A percentile compares a stretch with the other conserved stretches of the same genome.
phyloP scores from a whole-genome alignment of 2,888 invertebrate genomes.

The Ophion ellenae region DNA sequence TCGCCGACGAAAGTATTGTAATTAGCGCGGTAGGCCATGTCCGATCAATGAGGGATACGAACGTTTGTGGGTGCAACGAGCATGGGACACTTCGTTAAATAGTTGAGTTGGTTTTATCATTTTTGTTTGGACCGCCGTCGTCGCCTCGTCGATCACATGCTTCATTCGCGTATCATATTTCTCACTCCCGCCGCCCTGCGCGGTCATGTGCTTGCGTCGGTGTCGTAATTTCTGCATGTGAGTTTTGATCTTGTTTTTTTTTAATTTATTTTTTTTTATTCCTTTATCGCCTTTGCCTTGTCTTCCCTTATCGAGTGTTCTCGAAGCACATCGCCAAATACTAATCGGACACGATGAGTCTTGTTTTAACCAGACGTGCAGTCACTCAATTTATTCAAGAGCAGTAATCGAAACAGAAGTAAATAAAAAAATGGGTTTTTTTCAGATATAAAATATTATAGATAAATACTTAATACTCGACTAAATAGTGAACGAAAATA shows the following conservation, averaged over 20 bases:
- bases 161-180: conserved; percentile 70
- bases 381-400: neutral
- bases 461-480: neutral
- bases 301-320: neutral
- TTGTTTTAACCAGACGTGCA: neutral
- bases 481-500: no score
- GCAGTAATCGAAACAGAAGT: neutral
- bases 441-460: neutral
- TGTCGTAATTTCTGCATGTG: conserved; percentile 56
- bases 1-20: conserved; percentile 75
- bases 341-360: neutral
- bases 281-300: neutral
- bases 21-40: conserved; percentile 74
- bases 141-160: conserved; percentile 73
- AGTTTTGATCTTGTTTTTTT: conserved; percentile 63
- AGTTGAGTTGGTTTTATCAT: conserved; percentile 75
- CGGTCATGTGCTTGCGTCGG: conserved; percentile 72
- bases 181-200: conserved; percentile 46
- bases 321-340: neutral
- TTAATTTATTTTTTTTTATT: neutral
- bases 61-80: conserved; percentile 70
- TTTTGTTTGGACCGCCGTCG: conserved; percentile 15
- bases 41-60: conserved; percentile 61
- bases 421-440: neutral
- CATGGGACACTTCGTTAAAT: conserved; percentile 71